Conservation (phyloP, 2,888 invertebrate species). For the Heliconius erato region DNA sequence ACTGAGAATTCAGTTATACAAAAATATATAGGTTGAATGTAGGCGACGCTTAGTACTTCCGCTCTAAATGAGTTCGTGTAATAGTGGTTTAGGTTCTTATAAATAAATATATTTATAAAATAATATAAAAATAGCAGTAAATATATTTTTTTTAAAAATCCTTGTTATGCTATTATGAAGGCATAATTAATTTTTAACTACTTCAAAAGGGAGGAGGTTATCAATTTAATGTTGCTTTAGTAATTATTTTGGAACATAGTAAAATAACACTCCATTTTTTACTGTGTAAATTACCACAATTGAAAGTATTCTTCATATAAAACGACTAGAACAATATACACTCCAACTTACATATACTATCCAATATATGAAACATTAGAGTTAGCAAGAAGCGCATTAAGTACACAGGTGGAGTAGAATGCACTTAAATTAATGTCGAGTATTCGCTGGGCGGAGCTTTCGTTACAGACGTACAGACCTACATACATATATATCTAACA, state of each 20-base stretch:
- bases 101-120: neutral
- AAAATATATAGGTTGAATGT: constrained; percentile 4
- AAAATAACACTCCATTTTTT: too few relatives aligned
- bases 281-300: neutral
- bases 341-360: neutral
- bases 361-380: neutral
- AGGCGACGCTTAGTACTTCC: neutral
- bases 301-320: neutral
- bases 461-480: neutral
- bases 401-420: constrained; percentile 20
- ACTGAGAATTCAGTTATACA: constrained; percentile 20
- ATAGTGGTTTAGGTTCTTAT: neutral
- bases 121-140: neutral
- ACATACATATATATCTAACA: neutral
- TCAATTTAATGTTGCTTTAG: neutral
- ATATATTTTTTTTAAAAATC: too few relatives aligned
- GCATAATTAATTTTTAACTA: neutral
- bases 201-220: neutral
- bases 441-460: neutral
- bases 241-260: too few relatives aligned
- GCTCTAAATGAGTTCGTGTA: neutral
- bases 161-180: neutral
- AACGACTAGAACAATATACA: too few relatives aligned
- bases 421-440: constrained; percentile 18
- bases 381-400: constrained; percentile 14